phyloP scores from a whole-genome alignment of 2,888 invertebrate genomes.

The Tachystola acroxantha region DNA sequence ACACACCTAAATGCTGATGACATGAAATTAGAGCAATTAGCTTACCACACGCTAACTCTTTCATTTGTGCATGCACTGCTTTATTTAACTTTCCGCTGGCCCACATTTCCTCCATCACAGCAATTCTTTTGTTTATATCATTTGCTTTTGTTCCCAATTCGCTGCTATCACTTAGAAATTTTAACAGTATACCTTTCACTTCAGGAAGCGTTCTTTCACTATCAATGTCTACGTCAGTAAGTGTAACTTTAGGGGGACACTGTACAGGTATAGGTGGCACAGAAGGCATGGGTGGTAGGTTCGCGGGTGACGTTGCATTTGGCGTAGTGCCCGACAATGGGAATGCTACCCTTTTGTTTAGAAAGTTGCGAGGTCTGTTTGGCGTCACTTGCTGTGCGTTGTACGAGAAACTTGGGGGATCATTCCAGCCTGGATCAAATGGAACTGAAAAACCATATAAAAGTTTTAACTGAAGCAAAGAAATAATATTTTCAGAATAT shows the following conservation, averaged over 20 bases:
- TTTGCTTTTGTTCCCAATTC: conserved; percentile 63
- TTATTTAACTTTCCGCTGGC: conserved; percentile 69
- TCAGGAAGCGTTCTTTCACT: conserved; percentile 45
- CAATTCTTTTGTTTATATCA: conserved; percentile 75
- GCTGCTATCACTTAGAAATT: conserved; percentile 47
- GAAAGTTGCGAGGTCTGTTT: conserved; percentile 59
- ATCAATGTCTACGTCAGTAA: conserved; percentile 32
- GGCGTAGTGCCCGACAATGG: conserved; percentile 46
- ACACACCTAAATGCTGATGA: too few species aligned
- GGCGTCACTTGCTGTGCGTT: conserved; percentile 53
- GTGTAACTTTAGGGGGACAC: conserved; percentile 10
- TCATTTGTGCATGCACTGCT: conserved; percentile 64
- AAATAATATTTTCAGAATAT: too few species aligned
- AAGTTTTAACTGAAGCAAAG: too few species aligned
- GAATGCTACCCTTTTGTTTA: conserved; percentile 77
- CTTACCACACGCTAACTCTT: conserved; percentile 75
- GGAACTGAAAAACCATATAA: conserved; percentile 57
- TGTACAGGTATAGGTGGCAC: conserved; percentile 17
- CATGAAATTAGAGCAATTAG: too few species aligned
- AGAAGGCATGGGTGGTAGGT: conserved; percentile 39
- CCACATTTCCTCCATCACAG: conserved; percentile 79
- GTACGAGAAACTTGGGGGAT: conserved; percentile 73
- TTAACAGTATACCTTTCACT: conserved; percentile 48
- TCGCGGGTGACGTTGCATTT: conserved; percentile 24
- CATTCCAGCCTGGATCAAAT: conserved; percentile 78